These are phyloP conservation scores for Diplodus sargus DNA, from an alignment of 2,797 vertebrate species.

Conservation along the genomic window DNA sequence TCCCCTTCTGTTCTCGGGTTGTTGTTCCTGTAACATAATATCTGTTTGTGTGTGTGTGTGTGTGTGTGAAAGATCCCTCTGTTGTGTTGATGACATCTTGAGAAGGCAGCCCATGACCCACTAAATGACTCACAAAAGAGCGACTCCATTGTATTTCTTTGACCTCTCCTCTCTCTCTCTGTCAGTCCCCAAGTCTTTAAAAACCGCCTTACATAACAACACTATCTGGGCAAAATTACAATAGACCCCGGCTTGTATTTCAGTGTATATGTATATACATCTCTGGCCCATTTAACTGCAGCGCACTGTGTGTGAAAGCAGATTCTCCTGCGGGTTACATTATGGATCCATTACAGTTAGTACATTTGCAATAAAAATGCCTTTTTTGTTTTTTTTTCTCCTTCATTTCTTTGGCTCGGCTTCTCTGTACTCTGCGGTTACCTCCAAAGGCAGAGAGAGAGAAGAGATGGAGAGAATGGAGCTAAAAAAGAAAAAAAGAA, in stretches of 20 bases:
- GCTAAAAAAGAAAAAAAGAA: conserved; percentile 5
- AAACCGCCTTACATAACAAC: conserved; percentile 49
- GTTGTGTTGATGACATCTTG: conserved; percentile 70
- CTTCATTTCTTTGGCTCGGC: conserved; percentile 2
- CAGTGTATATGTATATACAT: conserved; percentile 47
- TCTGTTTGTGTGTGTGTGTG: conserved; percentile 58
- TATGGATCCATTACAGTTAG: conserved; percentile 44
- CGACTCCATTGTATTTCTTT: conserved; percentile 54
- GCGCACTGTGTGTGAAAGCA: conserved; percentile 35
- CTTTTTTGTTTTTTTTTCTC: conserved; percentile 1
- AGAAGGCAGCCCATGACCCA: conserved; percentile 64
- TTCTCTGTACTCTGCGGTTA: conserved; percentile 34
- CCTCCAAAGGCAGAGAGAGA: conserved; percentile 39
- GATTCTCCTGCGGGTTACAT: conserved; percentile 47
- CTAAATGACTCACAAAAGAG: conserved; percentile 64
- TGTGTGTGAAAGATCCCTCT: conserved; percentile 64
- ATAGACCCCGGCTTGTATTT: conserved; percentile 37
- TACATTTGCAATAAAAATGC: conserved; percentile 40
- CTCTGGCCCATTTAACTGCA: conserved; percentile 30
- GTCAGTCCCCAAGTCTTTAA: conserved; percentile 36
- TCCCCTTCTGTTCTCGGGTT: conserved; percentile 65
- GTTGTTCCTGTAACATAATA: conserved; percentile 79
- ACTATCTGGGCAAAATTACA: conserved; percentile 40
- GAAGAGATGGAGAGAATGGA: conserved; percentile 31
- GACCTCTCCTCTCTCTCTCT: conserved; percentile 35